Base-by-base conservation (phyloP, 1,140 invertebrate genomes). In the Nebria ingens region DNA sequence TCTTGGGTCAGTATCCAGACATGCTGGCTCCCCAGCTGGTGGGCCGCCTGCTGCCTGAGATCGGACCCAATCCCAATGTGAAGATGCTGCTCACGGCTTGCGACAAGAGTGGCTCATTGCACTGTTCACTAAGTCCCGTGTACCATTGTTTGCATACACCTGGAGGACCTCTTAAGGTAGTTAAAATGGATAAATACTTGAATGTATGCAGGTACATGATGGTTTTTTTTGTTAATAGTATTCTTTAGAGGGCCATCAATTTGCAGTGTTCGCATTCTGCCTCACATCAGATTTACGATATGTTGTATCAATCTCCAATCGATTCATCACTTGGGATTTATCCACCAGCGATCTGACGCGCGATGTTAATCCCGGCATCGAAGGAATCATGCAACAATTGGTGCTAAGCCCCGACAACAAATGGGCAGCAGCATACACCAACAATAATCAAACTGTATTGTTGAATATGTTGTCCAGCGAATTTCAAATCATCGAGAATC, bases 141-240 rank as follows among this genome's bases (percentile, higher is more conserved):
- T 94, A 95, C 72, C 94, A 98, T 71, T 97, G 93, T 66, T 75
- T 97, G 52, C 95, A 98, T 66, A 97, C 95, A 0, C 96, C 96
- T 15, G 96, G 96, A 51, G 96, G 96, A 23, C 96, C 96, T 0
- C 74, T 98, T 0, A 97, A 98, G 76, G 88, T 91, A 69, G 58
- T 17, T 54, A 15, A 21, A 40, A 15, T 60, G 15, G 21, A 19
- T 51, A 50, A 54, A 3, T 49, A 15, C 19, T 6, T 58, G 17
- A 42, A 4, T 58, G 19, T 17, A n/a, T 57, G 15, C 6, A 21
- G 51, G 34, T 38, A 49, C 53, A 53, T 56, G 58, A n/a, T 59
- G 38, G 51, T 55, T 59, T 42, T 60, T 50, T 57, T 56, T 57
- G 54, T 11, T 11, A 15, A 17, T 71, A 92, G 84, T 98, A 97